Percentiles rank a stretch among this genome's conserved stretches.
Conservation (phyloP, 1,140 invertebrate species). For the Lanistes nyassanus region DNA sequence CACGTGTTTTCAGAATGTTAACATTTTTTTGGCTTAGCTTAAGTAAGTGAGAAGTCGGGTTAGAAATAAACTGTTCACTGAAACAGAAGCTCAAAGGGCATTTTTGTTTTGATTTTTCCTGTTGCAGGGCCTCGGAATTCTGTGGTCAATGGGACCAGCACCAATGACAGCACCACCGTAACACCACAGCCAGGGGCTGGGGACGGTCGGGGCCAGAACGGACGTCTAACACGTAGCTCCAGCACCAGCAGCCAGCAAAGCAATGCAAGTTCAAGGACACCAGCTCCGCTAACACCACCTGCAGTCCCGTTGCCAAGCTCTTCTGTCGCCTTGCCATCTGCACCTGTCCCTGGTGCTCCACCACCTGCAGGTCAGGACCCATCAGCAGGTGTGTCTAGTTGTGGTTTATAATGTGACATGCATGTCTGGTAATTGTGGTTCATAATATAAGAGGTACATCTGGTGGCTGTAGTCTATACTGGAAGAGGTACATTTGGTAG, state of each 20-base stretch:
- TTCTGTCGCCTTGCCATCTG: slow-evolving; percentile 1
- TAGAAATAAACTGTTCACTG: no score
- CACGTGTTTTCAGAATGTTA: no score
- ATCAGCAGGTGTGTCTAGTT: no score
- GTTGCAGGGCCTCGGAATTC: slow-evolving; percentile 1
- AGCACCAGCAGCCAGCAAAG: neutral
- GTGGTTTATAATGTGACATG: no score
- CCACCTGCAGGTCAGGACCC: slow-evolving; percentile 51
- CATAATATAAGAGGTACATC: no score
- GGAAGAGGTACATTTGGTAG: no score
- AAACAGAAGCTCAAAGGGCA: no score
- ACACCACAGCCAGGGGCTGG: slow-evolving; percentile 2
- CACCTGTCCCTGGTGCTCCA: slow-evolving; percentile 42
- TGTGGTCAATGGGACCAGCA: slow-evolving; percentile 17
- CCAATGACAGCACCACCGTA: slow-evolving; percentile 19
- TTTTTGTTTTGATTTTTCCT: no score
- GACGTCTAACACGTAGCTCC: neutral
- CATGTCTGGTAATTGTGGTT: no score
- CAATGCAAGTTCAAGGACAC: neutral
- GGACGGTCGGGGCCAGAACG: neutral
- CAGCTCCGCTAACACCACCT: neutral
- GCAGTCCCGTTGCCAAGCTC: neutral
- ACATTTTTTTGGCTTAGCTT: no score
- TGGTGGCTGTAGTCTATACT: neutral
- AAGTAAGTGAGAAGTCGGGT: no score